Percentiles rank a stretch among this genome's conserved stretches.
phyloP scores from a whole-genome alignment of 2,888 invertebrate genomes.

The Heteromyza rotundicornis region DNA sequence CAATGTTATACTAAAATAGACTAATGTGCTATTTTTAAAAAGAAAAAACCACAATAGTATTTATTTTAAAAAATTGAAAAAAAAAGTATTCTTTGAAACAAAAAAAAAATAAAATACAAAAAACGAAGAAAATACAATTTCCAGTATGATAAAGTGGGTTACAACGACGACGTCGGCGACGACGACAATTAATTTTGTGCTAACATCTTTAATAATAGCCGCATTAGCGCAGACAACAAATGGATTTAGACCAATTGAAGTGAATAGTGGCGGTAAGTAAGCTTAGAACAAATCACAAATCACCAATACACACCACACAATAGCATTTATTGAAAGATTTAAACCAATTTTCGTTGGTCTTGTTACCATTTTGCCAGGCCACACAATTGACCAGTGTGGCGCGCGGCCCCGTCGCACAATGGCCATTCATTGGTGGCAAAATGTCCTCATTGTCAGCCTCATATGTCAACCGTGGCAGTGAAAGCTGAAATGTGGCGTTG shows the following conservation, averaged over 20 bases:
- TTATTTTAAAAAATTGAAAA: constrained; percentile 3
- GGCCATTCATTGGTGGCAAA: too few species aligned
- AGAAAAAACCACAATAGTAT: background rate
- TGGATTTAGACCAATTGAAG: constrained; percentile 55
- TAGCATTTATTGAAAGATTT: too few species aligned
- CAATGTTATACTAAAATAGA: too few species aligned
- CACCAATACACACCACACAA: too few species aligned
- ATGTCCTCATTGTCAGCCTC: background rate
- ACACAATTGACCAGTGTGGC: too few species aligned
- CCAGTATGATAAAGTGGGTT: constrained; percentile 50
- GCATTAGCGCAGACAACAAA: constrained; percentile 50
- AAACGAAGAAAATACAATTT: constrained; percentile 14
- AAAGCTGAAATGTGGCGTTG: too few species aligned
- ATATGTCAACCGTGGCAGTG: constrained; percentile 9
- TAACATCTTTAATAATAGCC: constrained; percentile 49
- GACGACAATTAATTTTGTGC: constrained; percentile 40
- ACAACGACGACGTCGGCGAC: constrained; percentile 38
- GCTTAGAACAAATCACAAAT: too few species aligned
- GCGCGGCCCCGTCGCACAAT: too few species aligned
- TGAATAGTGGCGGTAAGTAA: constrained; percentile 49
- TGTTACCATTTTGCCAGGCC: too few species aligned
- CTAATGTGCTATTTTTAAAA: background rate
- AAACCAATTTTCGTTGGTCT: too few species aligned
- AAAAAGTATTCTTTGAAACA: constrained; percentile 1
- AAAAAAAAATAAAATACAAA: background rate